Conservation (phyloP, 2,888 invertebrate genomes). For the Theodoxus fluviatilis region DNA sequence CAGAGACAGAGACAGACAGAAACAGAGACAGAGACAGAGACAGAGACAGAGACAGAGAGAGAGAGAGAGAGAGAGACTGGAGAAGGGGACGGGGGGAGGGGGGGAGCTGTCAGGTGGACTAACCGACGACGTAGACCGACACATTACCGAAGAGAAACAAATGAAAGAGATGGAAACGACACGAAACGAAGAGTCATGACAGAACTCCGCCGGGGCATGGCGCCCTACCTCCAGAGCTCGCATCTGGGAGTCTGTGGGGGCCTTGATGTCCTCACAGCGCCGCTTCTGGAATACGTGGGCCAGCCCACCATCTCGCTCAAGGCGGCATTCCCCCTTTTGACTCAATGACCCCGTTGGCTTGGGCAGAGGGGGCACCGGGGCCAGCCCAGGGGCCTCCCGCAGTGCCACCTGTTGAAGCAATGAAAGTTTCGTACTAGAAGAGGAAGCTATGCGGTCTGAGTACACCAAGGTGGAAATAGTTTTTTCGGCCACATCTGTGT, state of each 20-base stretch:
- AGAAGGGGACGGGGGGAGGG: background rate
- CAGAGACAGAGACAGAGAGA: constrained; percentile 5
- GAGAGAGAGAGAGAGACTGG: constrained; percentile 3
- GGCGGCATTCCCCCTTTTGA: no score
- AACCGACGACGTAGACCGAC: background rate
- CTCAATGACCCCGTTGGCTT: no score
- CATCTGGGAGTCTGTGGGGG: constrained; percentile 44
- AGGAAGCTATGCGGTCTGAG: no score
- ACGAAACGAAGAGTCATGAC: background rate
- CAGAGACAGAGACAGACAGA: constrained; percentile 3
- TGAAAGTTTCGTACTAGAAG: no score
- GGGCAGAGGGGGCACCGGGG: no score
- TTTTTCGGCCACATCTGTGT: no score
- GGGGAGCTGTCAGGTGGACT: background rate
- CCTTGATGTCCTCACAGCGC: constrained; percentile 31
- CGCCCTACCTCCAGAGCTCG: constrained; percentile 42
- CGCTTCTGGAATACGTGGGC: constrained; percentile 26
- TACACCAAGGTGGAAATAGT: no score
- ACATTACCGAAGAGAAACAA: background rate
- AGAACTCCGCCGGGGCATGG: background rate
- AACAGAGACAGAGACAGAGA: constrained; percentile 4
- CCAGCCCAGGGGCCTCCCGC: no score
- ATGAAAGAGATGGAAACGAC: no score
- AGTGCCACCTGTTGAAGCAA: no score
- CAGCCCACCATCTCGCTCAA: background rate